These are phyloP conservation scores for Glaucidium brasilianum DNA, from an alignment of 2,113 vertebrate genomes.

Conservation along the genomic window DNA sequence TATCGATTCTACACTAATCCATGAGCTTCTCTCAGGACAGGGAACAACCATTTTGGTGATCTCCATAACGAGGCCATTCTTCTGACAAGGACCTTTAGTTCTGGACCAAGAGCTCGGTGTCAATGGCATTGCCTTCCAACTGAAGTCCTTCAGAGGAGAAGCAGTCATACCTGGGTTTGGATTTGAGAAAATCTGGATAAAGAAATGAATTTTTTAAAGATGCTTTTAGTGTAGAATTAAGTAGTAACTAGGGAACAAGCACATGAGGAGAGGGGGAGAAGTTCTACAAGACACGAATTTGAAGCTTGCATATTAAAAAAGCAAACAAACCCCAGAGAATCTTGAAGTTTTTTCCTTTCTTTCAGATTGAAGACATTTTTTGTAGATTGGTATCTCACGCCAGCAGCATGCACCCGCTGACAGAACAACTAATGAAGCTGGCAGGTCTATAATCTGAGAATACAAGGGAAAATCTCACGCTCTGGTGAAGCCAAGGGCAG, in stretches of 20 bases:
- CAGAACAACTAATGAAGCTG: neutral
- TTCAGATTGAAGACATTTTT: neutral
- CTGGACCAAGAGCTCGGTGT: neutral
- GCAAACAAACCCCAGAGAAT: neutral
- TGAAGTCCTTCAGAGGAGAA: neutral
- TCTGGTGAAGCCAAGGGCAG: neutral
- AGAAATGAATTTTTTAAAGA: too few relatives aligned
- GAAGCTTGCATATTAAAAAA: neutral
- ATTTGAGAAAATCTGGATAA: neutral
- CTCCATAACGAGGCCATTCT: neutral
- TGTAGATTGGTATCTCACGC: neutral
- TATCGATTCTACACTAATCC: neutral
- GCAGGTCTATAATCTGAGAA: neutral
- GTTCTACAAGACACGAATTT: neutral
- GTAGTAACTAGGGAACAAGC: neutral
- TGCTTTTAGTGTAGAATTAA: too few relatives aligned
- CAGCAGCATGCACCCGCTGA: neutral
- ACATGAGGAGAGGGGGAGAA: accelerated
- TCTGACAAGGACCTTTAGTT: neutral
- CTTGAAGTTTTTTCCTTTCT: neutral
- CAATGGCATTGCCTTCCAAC: neutral
- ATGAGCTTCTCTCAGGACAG: neutral
- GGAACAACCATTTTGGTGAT: neutral
- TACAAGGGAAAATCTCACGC: neutral
- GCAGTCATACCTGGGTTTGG: neutral